These are phyloP conservation scores for Ornithorhynchus anatinus DNA, from an alignment of 2,113 vertebrate species.

Conservation along the genomic window DNA sequence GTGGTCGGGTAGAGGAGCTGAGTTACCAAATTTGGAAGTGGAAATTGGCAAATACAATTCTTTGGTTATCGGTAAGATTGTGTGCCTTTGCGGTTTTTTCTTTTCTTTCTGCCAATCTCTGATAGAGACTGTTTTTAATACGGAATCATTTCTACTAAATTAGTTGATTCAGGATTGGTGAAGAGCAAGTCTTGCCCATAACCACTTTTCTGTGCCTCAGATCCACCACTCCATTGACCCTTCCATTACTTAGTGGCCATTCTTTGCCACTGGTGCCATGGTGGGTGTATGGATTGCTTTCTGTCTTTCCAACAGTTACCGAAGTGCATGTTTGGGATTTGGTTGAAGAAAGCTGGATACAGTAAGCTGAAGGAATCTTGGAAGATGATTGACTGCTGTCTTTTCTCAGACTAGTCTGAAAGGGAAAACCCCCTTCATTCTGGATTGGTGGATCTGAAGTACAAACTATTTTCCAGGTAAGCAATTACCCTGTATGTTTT, in stretches of 20 bases:
- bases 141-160: neutral
- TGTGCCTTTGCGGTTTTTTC: neutral
- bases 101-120: slow-evolving; percentile 1
- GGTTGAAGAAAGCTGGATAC: slow-evolving; percentile 76
- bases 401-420: slow-evolving; percentile 84
- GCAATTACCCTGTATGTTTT: slow-evolving; percentile 72
- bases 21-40: neutral
- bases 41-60: too few species aligned
- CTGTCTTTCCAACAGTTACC: slow-evolving; percentile 74
- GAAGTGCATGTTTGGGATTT: slow-evolving; percentile 75
- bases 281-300: slow-evolving; percentile 74
- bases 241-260: slow-evolving; percentile 48
- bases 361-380: slow-evolving; percentile 73
- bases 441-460: slow-evolving; percentile 83
- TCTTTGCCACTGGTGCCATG: slow-evolving; percentile 44
- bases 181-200: slow-evolving; percentile 29
- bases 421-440: slow-evolving; percentile 78
- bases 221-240: slow-evolving; percentile 69
- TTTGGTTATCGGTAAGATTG: too few species aligned
- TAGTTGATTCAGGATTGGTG: slow-evolving; percentile 15
- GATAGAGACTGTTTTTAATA: neutral
- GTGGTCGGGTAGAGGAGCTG: neutral
- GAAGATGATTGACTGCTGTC: slow-evolving; percentile 82
- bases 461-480: slow-evolving; percentile 81
- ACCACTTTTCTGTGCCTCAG: slow-evolving; percentile 70